Base-by-base conservation (phyloP, 2,797 vertebrate genomes). In the Hozukius guyotensis region DNA sequence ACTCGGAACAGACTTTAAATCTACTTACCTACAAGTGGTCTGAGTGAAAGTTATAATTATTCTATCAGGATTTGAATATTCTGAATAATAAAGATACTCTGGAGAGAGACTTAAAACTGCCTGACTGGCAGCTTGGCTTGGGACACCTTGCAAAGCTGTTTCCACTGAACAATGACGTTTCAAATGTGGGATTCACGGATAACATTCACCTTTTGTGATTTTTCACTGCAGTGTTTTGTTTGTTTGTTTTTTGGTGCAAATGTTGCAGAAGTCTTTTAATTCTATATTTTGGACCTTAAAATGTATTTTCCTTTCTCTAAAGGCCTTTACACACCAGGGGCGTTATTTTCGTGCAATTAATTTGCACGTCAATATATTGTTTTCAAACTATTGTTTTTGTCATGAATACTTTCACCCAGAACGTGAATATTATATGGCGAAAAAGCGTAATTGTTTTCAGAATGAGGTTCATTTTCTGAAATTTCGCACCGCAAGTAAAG, bases 1-100 rank as follows among this genome's bases (percentile, higher is more conserved):
- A 14, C 92, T 96, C 1, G 96, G 96, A 72, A 96, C 94, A 71
- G 96, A 97, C 89, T 96, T 96, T 69, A 96, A 95, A 93, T 94
- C 96, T 12, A 97, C 96, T 25, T 97, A 96, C 77, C 86, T 97
- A 46, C 95, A 97, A 82, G 96, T 97, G 55, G 75, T 94, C 56
- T 96, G 82, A 96, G 80, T 59, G 61, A 73, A 27, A 29, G 20
- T 14, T 46, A 2, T 22, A 14, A 8, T 46, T 68, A 27, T 62
- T 38, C 20, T 18, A 46, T 70, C 22, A 59, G 36, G 67, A 29
- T 83, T 70, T 77, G 6, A 74, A 49, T 34, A 78, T 57, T 69
- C 27, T 67, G 11, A n/a, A 36, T 49, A 24, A 62, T 14, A 25
- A 72, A 49, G 42, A 84, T 53, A 53, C 62, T 84, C 27, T 42